Conservation (phyloP, 2,888 invertebrate genomes). For the Heliothis peltigera region DNA sequence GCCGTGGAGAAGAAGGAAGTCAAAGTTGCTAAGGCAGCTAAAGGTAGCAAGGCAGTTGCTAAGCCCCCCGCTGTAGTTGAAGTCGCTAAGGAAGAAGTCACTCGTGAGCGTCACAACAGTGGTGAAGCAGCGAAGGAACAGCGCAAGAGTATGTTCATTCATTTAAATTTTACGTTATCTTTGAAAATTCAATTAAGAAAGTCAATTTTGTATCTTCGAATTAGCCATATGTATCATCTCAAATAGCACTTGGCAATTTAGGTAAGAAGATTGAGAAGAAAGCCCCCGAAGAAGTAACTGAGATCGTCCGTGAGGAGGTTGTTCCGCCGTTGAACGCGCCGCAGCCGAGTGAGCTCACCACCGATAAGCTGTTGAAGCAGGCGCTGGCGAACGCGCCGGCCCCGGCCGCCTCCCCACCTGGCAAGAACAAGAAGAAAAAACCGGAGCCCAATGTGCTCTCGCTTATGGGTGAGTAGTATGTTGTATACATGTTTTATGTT, state of each 20-base stretch:
- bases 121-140: constrained; percentile 83
- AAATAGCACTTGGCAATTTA: constrained; percentile 45
- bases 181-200: too few relatives aligned
- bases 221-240: neutral
- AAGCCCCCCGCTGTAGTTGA: constrained; percentile 70
- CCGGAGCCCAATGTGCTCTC: constrained; percentile 81
- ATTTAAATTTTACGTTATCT: too few relatives aligned
- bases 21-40: constrained; percentile 72
- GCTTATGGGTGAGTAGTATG: constrained; percentile 82
- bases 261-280: constrained; percentile 83
- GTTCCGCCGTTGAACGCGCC: constrained; percentile 82
- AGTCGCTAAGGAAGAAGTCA: constrained; percentile 73
- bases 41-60: constrained; percentile 65
- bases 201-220: too few relatives aligned
- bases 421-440: constrained; percentile 85
- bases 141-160: constrained; percentile 76
- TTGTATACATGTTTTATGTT: too few relatives aligned
- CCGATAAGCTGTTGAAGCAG: constrained; percentile 83
- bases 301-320: constrained; percentile 74
- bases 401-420: constrained; percentile 70
- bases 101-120: constrained; percentile 74
- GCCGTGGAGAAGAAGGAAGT: constrained; percentile 76
- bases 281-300: constrained; percentile 64
- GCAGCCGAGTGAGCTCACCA: constrained; percentile 85
- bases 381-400: constrained; percentile 72